A percentile compares a stretch with the other conserved stretches of the same genome.
These are phyloP conservation scores for honey bee (Apis mellifera) DNA, from an alignment of 1,140 invertebrate genomes.

Conservation along the genomic window DNA sequence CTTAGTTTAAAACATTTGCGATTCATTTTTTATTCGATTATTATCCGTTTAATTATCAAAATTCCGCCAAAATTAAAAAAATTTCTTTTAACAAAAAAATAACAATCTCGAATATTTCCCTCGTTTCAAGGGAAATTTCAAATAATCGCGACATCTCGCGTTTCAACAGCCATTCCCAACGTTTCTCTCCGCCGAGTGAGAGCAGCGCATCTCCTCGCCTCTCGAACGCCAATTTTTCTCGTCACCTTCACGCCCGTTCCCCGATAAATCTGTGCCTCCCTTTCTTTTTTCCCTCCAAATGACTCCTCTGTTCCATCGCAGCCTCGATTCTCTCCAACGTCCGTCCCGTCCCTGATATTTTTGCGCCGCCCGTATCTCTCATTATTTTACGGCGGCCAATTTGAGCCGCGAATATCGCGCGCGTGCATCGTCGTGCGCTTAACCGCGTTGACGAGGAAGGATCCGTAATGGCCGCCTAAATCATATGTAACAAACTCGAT, in stretches of 20 bases:
- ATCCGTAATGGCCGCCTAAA: too few species aligned
- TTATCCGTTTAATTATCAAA: too few species aligned
- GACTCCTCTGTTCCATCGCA: slow-evolving; percentile 9
- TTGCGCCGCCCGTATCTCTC: slow-evolving; percentile 52
- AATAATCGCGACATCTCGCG: not conserved
- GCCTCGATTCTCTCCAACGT: slow-evolving; percentile 30
- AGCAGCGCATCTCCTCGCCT: not conserved
- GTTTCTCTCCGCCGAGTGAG: too few species aligned
- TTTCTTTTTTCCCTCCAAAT: too few species aligned
- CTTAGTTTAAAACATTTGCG: not conserved
- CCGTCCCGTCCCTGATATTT: slow-evolving; percentile 46
- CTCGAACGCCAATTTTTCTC: not conserved
- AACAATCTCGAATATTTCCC: not conserved
- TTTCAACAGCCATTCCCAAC: not conserved
- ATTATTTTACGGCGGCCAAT: slow-evolving; percentile 55
- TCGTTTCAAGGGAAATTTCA: not conserved
- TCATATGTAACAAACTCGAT: slow-evolving; percentile 16
- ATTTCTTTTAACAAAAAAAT: too few species aligned
- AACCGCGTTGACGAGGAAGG: not conserved
- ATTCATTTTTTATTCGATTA: too few species aligned
- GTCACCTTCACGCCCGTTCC: not conserved
- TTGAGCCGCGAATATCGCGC: slow-evolving; percentile 11
- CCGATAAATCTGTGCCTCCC: slow-evolving; percentile 33
- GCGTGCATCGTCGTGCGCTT: not conserved
- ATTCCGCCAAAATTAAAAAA: too few species aligned